Evolutionary conservation across 2,888 invertebrate genomes (phyloP), one percentile per base, ranked within the genome.

Genomic region (Phortica okadai): DNA sequence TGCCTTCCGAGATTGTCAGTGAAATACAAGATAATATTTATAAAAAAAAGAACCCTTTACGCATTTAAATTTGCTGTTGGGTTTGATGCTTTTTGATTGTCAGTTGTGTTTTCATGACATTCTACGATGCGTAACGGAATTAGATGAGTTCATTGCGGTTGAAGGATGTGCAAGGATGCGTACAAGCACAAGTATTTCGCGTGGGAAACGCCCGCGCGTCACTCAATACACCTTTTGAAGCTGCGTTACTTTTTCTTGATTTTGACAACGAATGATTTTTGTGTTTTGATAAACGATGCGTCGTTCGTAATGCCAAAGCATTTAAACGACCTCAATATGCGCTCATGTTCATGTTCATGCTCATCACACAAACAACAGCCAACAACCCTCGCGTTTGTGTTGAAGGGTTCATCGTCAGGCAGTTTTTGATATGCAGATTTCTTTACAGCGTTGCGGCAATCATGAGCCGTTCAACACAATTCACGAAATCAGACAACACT

Each of bases 371-470:
- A 77, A 73, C 85, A 84, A 84, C 87, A 87, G 86, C 86, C 86
- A 87, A 82, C 87, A 85, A 87, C 87, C 85, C 87, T 82, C 82
- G 79, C 70, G 14, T 45, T 14, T 78, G 77, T 16, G 16, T 54
- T 45, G 79, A 84, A 82, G 85, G 84, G 77, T 78, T 73, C 33
- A 33, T 33, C 72, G 72, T 73, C 45, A 64, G 45, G 56, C 59
- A 79, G 83, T 88, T 88, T 89, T 88, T 88, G 85, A 89, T 88
- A 89, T 88, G 89, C 88, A 89, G 89, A 89, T 89, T 87, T 73
- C 70, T 78, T 33, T 33, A 33, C 33, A 58, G 54, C 10, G 4
- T 10, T 21, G 59, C 59, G 58, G 58, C 58, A 58, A 58, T 11
- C 16, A n/a, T n/a, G 58, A 8, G 58, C 58, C 7, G 14, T 14